These are phyloP conservation scores for Trichopoda pennipes DNA, from an alignment of 2,888 invertebrate species.

Conservation along the genomic window DNA sequence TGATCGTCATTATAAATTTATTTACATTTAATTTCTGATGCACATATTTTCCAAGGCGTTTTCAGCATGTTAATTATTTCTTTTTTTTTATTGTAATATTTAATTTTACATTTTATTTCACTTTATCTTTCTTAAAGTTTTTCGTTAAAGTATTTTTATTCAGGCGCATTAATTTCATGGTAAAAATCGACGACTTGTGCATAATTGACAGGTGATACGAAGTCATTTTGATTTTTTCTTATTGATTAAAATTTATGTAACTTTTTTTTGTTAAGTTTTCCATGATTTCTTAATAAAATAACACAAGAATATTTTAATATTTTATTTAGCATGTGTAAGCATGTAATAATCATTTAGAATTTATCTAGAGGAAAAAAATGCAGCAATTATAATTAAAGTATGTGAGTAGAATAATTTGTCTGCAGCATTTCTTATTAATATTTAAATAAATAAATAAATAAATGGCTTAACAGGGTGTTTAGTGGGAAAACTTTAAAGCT, in stretches of 20 bases:
- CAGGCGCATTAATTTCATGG: slow-evolving; percentile 52
- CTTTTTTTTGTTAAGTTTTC: slow-evolving; percentile 19
- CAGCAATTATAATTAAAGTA: slow-evolving; percentile 58
- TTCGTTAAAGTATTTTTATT: slow-evolving; percentile 28
- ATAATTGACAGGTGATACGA: slow-evolving; percentile 64
- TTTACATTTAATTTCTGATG: slow-evolving; percentile 51
- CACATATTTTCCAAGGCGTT: slow-evolving; percentile 57
- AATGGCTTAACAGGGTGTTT: not conserved
- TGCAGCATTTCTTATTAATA: not conserved
- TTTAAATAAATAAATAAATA: not conserved
- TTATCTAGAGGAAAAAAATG: slow-evolving; percentile 28
- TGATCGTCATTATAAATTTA: slow-evolving; percentile 46
- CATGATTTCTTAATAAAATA: slow-evolving; percentile 64
- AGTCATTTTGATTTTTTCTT: slow-evolving; percentile 35
- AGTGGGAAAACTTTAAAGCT: not conserved
- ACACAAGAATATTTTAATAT: slow-evolving; percentile 49
- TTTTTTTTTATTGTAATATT: slow-evolving; percentile 31
- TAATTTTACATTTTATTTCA: slow-evolving; percentile 28
- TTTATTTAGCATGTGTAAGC: not conserved
- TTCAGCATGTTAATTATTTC: slow-evolving; percentile 59
- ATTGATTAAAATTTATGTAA: slow-evolving; percentile 6
- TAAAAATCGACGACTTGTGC: slow-evolving; percentile 53
- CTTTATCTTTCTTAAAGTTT: slow-evolving; percentile 14
- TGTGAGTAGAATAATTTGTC: slow-evolving; percentile 58
- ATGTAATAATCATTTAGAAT: slow-evolving; percentile 7